Evolutionary conservation across 35 echinoderm and acorn worm genomes (phyloP).

Genomic region (Heliocidaris tuberculata): DNA sequence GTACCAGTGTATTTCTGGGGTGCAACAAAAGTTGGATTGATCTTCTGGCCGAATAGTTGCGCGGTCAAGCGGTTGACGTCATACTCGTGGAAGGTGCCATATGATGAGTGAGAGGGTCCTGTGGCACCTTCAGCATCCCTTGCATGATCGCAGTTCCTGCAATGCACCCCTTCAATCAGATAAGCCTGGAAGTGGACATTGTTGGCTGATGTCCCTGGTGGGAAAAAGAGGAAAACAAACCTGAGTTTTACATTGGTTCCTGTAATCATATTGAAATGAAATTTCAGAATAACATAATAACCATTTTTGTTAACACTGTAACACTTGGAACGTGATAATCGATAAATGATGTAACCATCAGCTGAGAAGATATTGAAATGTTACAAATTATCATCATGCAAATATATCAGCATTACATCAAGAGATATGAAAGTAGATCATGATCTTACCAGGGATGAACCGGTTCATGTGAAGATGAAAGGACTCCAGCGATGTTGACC

Average conservation of each 20-base stretch:
- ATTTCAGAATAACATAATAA: background rate
- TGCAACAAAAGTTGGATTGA: constrained; percentile 26
- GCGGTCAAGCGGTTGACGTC: constrained; percentile 18
- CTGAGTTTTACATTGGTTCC: too few relatives aligned
- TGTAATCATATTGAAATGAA: background rate
- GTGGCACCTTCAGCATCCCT: background rate
- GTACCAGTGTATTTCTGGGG: background rate
- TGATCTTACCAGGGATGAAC: constrained; percentile 68
- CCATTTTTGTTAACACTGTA: background rate
- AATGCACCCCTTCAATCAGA: constrained; percentile 54
- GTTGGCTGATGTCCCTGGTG: constrained; percentile 58
- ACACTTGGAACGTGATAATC: background rate
- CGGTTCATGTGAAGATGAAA: constrained; percentile 73
- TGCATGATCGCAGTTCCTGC: constrained; percentile 63
- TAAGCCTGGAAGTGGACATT: constrained; percentile 72
- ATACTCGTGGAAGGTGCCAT: constrained; percentile 19
- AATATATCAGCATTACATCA: background rate
- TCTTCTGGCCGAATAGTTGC: constrained; percentile 35
- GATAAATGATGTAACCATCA: background rate
- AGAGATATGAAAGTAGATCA: background rate
- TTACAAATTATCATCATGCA: background rate
- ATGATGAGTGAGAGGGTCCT: background rate
- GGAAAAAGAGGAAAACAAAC: background rate
- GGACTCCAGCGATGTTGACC: constrained; percentile 74
- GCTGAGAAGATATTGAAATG: background rate